These are phyloP conservation scores for Phrynocephalus forsythii DNA, from an alignment of 2,797 vertebrate species.

Conservation along the genomic window DNA sequence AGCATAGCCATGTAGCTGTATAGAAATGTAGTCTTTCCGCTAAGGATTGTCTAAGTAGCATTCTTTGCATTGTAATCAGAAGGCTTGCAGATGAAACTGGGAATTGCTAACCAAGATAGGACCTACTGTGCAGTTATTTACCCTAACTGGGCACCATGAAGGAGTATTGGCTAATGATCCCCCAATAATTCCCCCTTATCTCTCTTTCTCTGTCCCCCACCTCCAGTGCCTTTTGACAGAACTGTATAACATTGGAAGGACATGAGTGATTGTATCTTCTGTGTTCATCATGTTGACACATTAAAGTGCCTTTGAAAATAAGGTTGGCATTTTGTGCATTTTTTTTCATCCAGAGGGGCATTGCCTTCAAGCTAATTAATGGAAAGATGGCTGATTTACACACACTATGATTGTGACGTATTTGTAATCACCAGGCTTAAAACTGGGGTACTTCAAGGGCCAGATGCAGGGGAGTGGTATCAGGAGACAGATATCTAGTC, in stretches of 20 bases:
- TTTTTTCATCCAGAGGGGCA: not conserved
- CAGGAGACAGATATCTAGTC: too few relatives aligned
- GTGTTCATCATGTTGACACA: not conserved
- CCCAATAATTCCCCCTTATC: not conserved
- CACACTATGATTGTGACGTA: too few relatives aligned
- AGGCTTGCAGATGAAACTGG: not conserved
- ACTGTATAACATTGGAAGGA: not conserved
- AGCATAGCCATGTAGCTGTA: constrained; percentile 12
- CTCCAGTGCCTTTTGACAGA: not conserved
- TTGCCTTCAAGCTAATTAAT: too few relatives aligned
- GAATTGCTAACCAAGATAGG: constrained; percentile 4
- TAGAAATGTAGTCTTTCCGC: constrained; percentile 18
- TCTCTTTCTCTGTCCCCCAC: not conserved
- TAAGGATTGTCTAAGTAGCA: not conserved
- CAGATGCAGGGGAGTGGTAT: too few relatives aligned
- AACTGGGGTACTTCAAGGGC: too few relatives aligned
- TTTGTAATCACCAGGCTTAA: too few relatives aligned
- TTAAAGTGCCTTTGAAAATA: constrained; percentile 1
- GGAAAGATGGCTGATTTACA: too few relatives aligned
- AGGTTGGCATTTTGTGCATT: not conserved
- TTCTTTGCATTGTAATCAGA: constrained; percentile 4
- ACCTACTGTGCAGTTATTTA: not conserved
- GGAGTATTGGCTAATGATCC: too few relatives aligned
- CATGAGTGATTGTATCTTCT: not conserved
- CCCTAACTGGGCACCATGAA: too few relatives aligned